Percentiles rank a stretch among this genome's conserved stretches.
Evolutionary conservation across 2,113 vertebrate species (phyloP).

Genomic region (Mastomys natalensis): DNA sequence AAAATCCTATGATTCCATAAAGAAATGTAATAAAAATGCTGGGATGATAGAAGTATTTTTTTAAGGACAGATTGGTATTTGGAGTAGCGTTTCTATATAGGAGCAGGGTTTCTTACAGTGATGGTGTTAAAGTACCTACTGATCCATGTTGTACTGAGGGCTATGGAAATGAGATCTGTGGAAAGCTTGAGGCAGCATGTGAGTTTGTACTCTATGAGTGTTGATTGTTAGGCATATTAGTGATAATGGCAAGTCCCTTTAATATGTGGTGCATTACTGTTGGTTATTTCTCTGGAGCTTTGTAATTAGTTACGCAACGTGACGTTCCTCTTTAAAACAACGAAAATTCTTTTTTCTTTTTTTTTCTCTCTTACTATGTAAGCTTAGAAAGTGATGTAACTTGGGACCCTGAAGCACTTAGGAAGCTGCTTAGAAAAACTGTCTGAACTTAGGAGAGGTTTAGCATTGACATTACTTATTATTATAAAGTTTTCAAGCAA

Average conservation of each 20-base stretch:
- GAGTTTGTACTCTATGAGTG: neutral
- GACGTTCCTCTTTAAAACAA: neutral
- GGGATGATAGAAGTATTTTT: neutral
- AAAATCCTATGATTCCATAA: constrained; percentile 29
- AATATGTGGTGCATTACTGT: neutral
- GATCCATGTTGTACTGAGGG: neutral
- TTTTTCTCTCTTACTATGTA: neutral
- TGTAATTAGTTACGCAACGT: neutral
- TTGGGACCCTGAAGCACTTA: constrained; percentile 5
- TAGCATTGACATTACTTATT: neutral
- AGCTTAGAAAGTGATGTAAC: neutral
- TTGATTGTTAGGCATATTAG: neutral
- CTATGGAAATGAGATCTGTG: neutral
- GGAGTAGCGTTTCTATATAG: neutral
- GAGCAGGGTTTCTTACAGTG: neutral
- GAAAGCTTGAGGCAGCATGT: neutral
- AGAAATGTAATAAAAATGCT: constrained; percentile 41
- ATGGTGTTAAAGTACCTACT: neutral
- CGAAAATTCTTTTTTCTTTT: neutral
- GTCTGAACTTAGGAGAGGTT: neutral
- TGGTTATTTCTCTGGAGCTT: constrained; percentile 31
- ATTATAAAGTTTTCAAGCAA: constrained; percentile 10
- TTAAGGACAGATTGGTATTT: neutral
- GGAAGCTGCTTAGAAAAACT: constrained; percentile 22
- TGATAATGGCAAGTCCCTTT: neutral